These are phyloP conservation scores for Cyprinodon tularosa DNA, from an alignment of 2,113 vertebrate species.

Conservation along the genomic window DNA sequence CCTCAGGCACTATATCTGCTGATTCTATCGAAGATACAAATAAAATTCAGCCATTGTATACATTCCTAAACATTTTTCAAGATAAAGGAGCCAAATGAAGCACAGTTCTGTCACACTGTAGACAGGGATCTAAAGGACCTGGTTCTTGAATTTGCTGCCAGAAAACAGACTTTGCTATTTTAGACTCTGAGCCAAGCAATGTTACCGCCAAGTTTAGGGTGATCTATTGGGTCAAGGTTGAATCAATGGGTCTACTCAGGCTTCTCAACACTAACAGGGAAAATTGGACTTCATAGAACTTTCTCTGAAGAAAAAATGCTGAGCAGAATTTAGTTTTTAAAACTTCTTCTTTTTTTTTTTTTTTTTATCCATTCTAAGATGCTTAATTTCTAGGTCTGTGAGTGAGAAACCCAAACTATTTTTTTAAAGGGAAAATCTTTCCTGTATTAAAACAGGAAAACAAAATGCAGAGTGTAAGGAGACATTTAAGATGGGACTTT, in stretches of 20 bases:
- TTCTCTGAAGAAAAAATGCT: no score
- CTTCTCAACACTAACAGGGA: no score
- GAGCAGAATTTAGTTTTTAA: no score
- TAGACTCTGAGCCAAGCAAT: slow-evolving; percentile 1
- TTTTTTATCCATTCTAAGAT: no score
- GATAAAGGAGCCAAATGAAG: not conserved
- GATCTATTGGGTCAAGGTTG: slow-evolving; percentile 4
- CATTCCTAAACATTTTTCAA: not conserved
- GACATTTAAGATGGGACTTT: not conserved
- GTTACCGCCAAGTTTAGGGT: slow-evolving; percentile 10
- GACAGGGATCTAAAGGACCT: slow-evolving; percentile 16
- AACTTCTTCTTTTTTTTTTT: no score
- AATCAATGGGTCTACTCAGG: slow-evolving; percentile 12
- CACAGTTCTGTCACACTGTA: not conserved
- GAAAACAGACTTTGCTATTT: slow-evolving; percentile 21
- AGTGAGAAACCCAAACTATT: not conserved
- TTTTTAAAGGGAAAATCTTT: not conserved
- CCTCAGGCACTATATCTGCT: not conserved
- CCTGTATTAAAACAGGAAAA: not conserved
- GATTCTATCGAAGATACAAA: not conserved
- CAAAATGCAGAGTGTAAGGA: not conserved
- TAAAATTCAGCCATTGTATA: not conserved
- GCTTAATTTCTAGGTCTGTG: not conserved
- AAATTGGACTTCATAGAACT: no score
- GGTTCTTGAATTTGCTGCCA: not conserved